Evolutionary conservation across 2,888 invertebrate genomes (phyloP).

Genomic region (Macrosoma leucophasiata): DNA sequence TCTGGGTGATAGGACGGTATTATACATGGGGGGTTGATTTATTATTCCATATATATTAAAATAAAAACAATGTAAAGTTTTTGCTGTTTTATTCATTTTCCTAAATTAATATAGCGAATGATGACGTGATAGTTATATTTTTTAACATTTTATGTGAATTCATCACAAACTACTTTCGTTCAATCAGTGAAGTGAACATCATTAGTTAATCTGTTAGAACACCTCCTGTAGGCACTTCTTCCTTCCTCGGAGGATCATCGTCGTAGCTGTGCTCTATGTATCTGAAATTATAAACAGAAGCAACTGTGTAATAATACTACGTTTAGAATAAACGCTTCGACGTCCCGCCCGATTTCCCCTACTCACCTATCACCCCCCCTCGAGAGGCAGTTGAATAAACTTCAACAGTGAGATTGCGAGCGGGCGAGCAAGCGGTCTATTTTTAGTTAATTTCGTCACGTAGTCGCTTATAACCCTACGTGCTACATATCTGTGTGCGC

Average conservation of each 20-base stretch:
- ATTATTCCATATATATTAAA: slow-evolving; percentile 72
- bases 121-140: no score
- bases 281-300: slow-evolving; percentile 29
- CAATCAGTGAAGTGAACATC: no score
- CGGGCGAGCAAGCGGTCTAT: no score
- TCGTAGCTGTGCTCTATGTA: slow-evolving; percentile 40
- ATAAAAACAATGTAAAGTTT: slow-evolving; percentile 69
- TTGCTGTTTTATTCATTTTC: slow-evolving; percentile 56
- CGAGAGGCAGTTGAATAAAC: no score
- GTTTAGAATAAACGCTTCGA: background rate
- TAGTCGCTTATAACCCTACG: background rate
- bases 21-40: slow-evolving; percentile 61
- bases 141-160: no score
- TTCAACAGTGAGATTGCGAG: no score
- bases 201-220: slow-evolving; percentile 45
- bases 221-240: slow-evolving; percentile 45
- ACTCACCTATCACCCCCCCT: no score
- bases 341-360: background rate
- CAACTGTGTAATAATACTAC: background rate
- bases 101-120: no score
- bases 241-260: slow-evolving; percentile 28
- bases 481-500: no score
- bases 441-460: no score
- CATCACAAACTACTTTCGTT: no score
- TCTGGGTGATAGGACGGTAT: slow-evolving; percentile 62